Conservation (phyloP, 2,888 invertebrate species). For the Clitarchus hookeri region DNA sequence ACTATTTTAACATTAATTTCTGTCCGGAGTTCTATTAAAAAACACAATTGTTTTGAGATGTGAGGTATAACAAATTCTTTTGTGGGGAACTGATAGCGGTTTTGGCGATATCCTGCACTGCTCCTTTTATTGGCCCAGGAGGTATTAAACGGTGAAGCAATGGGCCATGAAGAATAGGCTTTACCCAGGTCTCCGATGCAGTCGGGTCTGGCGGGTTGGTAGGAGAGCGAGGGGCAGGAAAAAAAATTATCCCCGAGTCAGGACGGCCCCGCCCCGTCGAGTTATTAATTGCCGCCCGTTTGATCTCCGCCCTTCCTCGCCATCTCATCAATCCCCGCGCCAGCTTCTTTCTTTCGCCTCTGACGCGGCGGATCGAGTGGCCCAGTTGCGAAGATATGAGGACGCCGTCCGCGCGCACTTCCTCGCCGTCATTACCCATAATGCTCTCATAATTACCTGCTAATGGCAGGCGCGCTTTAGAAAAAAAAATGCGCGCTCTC, state of each 20-base stretch:
- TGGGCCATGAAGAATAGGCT: no score
- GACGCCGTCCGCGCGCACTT: background rate
- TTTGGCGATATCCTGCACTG: no score
- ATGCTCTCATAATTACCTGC: slow-evolving; percentile 1
- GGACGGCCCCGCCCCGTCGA: background rate
- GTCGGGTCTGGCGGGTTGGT: background rate
- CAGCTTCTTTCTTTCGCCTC: no score
- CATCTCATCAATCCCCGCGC: background rate
- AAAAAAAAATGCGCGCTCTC: background rate
- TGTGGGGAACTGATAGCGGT: no score
- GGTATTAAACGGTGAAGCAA: no score
- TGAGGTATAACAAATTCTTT: no score
- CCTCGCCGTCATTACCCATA: background rate
- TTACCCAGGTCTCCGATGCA: background rate
- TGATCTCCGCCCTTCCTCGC: slow-evolving; percentile 6
- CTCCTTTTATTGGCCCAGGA: no score
- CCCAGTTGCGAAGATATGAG: background rate
- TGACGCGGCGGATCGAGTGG: background rate
- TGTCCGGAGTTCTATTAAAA: no score
- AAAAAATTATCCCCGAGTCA: background rate
- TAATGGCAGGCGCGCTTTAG: background rate
- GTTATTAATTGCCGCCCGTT: background rate
- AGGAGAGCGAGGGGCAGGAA: background rate
- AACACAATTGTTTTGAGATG: no score
- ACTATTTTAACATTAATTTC: no score